Evolutionary conservation across 2,888 invertebrate genomes (phyloP).

Genomic region (Venusia cambrica): DNA sequence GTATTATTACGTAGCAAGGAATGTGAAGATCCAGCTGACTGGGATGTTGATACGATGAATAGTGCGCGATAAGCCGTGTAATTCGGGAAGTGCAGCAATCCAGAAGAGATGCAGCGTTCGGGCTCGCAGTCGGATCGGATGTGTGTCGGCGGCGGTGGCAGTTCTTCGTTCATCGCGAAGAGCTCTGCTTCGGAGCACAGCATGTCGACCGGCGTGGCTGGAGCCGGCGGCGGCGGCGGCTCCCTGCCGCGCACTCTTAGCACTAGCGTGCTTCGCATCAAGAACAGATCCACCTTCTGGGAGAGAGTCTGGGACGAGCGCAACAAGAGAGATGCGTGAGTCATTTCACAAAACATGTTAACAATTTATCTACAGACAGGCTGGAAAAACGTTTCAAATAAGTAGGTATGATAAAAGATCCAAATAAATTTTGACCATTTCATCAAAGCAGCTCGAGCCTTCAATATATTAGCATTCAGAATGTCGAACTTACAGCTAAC

Average conservation of each 20-base stretch:
- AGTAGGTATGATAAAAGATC: too few relatives aligned
- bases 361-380: too few relatives aligned
- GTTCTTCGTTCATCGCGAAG: constrained; percentile 61
- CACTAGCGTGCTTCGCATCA: constrained; percentile 89
- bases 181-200: constrained; percentile 75
- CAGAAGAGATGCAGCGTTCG: constrained; percentile 70
- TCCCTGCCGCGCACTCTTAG: constrained; percentile 87
- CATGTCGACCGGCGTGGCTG: constrained; percentile 76
- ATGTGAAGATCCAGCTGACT: constrained; percentile 30
- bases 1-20: constrained; percentile 24
- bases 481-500: constrained; percentile 7
- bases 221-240: constrained; percentile 61
- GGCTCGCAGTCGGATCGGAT: constrained; percentile 81
- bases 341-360: constrained; percentile 33
- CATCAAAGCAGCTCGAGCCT: constrained; percentile 5
- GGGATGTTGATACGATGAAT: constrained; percentile 13
- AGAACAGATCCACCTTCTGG: constrained; percentile 91
- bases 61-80: constrained; percentile 8
- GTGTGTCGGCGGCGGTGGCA: constrained; percentile 55
- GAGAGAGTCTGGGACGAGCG: constrained; percentile 90
- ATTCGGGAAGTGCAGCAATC: constrained; percentile 1
- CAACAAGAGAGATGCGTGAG: constrained; percentile 86
- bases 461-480: constrained; percentile 10
- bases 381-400: too few relatives aligned
- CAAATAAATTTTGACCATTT: too few relatives aligned